Evolutionary conservation across 2,888 invertebrate genomes (phyloP), one percentile per base, ranked within the genome.

Genomic region (Neocrepidodera transversa): DNA sequence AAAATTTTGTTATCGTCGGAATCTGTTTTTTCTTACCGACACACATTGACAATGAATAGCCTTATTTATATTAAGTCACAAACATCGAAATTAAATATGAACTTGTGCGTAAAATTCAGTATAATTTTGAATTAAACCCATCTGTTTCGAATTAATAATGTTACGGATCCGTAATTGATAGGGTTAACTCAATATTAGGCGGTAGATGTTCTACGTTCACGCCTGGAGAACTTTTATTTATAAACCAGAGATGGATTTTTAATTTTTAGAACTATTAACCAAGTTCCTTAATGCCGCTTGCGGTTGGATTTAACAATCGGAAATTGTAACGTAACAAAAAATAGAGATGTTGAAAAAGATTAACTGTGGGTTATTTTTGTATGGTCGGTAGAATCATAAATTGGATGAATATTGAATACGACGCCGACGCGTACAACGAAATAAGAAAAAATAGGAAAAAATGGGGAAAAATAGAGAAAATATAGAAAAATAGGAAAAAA

Each of bases 41-140:
- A 8, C 16, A 14, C 36, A 16, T 42, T 42, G 42, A 11, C 11
- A 10, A 13, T 42, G 20, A 42, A 42, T 42, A 20, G 42, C 10
- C n/a, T 18, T n/a, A 20, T 23, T 42, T 42, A 20, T 42, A 42
- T 42, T 42, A 42, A 42, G 20, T 20, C 18, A 17, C 40, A 42
- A 11, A 42, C 42, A 23, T 42, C 42, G n/a, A n/a, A 18, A 16
- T 18, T 18, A 6, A 23, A 42, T 13, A 13, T 20, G 8, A 42
- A 42, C 1, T 42, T 42, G 42, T 42, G 42, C 42, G 42, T 42
- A 42, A 42, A 42, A 42, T 42, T 42, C 42, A 18, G 42, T 42
- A 20, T 42, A 42, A 42, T 42, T 42, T 20, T 6, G 20, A 42
- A 20, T 20, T 8, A 5, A 20, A 20, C 13, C 20, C 42, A 42